A percentile compares a stretch with the other conserved stretches of the same genome.
Evolutionary conservation across 1,140 invertebrate species (phyloP).

Genomic region (Ganaspis sp.): DNA sequence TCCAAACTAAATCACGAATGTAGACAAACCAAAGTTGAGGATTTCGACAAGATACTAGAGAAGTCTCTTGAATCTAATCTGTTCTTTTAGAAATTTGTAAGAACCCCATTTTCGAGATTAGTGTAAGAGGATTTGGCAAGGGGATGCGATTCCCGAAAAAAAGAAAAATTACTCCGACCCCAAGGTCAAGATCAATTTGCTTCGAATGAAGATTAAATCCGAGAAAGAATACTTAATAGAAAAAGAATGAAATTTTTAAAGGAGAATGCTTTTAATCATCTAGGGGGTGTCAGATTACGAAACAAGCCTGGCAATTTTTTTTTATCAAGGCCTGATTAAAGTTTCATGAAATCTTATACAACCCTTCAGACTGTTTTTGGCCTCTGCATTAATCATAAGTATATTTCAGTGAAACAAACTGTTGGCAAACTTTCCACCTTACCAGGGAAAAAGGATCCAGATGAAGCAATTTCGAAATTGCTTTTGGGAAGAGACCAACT

Average conservation of each 20-base stretch:
- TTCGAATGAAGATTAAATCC: conserved; percentile 40
- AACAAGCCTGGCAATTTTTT: neutral
- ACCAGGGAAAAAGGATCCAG: neutral
- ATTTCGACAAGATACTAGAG: too few species aligned
- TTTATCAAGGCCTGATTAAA: neutral
- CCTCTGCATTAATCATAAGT: conserved; percentile 2
- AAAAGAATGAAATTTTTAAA: neutral
- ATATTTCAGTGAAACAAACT: neutral
- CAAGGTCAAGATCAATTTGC: conserved; percentile 16
- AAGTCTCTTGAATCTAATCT: neutral
- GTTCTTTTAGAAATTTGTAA: neutral
- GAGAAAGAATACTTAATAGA: neutral
- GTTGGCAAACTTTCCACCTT: conserved; percentile 11
- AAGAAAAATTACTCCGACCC: neutral
- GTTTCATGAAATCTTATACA: conserved; percentile 10
- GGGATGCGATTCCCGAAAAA: neutral
- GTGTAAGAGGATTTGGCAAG: neutral
- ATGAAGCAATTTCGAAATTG: neutral
- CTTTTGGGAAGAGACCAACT: neutral
- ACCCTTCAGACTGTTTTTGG: neutral
- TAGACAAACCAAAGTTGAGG: neutral
- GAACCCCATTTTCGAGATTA: neutral
- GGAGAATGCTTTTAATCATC: neutral
- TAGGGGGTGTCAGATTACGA: neutral
- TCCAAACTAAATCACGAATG: neutral